A percentile compares a stretch with the other conserved stretches of the same genome.
Evolutionary conservation across 2,888 invertebrate species (phyloP).

Genomic region (Orchesellides sinensis): DNA sequence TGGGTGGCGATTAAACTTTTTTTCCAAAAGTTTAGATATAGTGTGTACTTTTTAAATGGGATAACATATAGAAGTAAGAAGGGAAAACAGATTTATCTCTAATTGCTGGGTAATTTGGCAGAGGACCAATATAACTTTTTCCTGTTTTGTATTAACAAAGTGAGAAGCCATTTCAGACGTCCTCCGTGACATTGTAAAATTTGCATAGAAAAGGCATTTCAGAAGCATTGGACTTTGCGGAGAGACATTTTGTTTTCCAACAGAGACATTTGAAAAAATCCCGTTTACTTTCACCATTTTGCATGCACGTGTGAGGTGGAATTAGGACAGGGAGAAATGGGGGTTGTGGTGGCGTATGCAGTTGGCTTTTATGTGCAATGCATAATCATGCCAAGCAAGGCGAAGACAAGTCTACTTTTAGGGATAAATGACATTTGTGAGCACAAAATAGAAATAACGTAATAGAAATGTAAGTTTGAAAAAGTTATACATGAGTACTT

Average conservation of each 20-base stretch:
- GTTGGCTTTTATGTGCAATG: constrained; percentile 48
- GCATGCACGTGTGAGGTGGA: background rate
- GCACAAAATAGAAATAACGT: background rate
- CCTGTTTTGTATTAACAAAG: constrained; percentile 8
- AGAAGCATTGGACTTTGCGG: constrained; percentile 70
- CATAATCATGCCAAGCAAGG: constrained; percentile 28
- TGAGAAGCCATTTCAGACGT: background rate
- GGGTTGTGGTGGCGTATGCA: too few relatives aligned
- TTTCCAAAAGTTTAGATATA: too few relatives aligned
- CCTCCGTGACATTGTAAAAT: constrained; percentile 59
- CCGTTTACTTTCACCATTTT: too few relatives aligned
- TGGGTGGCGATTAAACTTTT: constrained; percentile 4
- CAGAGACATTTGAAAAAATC: too few relatives aligned
- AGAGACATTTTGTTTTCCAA: constrained; percentile 23
- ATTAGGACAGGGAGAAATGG: background rate
- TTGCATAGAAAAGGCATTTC: constrained; percentile 75
- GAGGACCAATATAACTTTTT: constrained; percentile 73
- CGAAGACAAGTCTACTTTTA: constrained; percentile 35
- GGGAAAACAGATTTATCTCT: constrained; percentile 65
- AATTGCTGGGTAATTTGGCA: constrained; percentile 75
- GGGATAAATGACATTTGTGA: background rate
- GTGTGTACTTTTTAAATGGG: background rate
- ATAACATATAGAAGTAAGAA: background rate
- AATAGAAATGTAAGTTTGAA: too few relatives aligned
- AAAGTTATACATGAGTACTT: too few relatives aligned